Percentiles rank a stretch among this genome's conserved stretches.
Evolutionary conservation across 2,888 invertebrate genomes (phyloP).

Genomic region (Pachliopta kotzebuea): DNA sequence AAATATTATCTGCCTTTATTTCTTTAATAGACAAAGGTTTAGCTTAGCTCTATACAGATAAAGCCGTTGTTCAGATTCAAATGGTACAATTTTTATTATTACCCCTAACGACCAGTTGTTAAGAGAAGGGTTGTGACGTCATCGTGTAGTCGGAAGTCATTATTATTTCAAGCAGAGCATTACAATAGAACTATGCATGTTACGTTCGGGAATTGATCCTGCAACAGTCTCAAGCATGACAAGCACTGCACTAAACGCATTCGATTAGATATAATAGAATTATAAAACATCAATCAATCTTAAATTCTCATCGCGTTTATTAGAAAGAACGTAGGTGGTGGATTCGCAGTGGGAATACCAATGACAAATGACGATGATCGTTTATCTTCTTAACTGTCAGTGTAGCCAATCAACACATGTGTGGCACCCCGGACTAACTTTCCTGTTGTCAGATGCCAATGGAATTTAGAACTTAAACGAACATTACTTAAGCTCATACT

Average conservation of each 20-base stretch:
- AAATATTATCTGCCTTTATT: not conserved
- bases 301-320: slow-evolving; percentile 69
- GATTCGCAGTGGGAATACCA: slow-evolving; percentile 46
- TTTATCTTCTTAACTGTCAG: slow-evolving; percentile 78
- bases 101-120: not conserved
- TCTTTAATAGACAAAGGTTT: not conserved
- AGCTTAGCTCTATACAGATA: not conserved
- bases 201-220: too few species aligned
- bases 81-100: not conserved
- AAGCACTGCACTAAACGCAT: not conserved
- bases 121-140: not conserved
- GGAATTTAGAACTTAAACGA: slow-evolving; percentile 16
- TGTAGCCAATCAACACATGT: slow-evolving; percentile 73
- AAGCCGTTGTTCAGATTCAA: too few species aligned
- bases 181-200: too few species aligned
- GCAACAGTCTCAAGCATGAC: too few species aligned
- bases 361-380: slow-evolving; percentile 75
- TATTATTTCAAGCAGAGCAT: not conserved
- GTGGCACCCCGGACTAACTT: slow-evolving; percentile 49
- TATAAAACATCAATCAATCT: slow-evolving; percentile 62
- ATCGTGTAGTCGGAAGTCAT: not conserved
- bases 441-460: slow-evolving; percentile 8
- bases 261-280: slow-evolving; percentile 28
- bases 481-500: not conserved
- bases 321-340: slow-evolving; percentile 55